Evolutionary conservation across 1,140 invertebrate species (phyloP).

Genomic region (Nasonia vitripennis): DNA sequence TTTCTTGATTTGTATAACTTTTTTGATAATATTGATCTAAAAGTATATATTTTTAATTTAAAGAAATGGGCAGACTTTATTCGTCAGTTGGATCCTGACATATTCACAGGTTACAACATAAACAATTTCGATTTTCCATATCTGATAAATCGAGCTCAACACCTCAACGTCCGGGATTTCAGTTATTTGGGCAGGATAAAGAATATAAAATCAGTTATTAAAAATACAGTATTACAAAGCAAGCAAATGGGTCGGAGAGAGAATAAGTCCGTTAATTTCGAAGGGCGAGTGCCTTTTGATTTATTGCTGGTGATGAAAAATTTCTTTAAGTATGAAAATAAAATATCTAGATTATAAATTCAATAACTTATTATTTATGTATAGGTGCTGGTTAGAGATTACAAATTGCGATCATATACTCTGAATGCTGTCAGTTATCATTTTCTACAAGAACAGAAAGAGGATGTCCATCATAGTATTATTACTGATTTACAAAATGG

Average conservation of each 20-base stretch:
- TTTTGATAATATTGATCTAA: not conserved
- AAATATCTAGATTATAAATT: too few relatives aligned
- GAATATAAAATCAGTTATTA: conserved; percentile 89
- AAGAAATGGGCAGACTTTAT: conserved; percentile 97
- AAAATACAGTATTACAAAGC: conserved; percentile 92
- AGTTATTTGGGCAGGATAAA: conserved; percentile 89
- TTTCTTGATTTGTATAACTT: conserved; percentile 29
- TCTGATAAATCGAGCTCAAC: conserved; percentile 92
- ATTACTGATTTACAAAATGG: conserved; percentile 98
- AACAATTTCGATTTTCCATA: conserved; percentile 99
- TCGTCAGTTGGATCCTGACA: conserved; percentile 95
- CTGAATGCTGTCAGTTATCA: conserved; percentile 99
- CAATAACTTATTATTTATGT: too few relatives aligned
- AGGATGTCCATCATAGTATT: conserved; percentile 99
- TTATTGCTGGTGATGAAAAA: conserved; percentile 83
- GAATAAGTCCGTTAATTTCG: conserved; percentile 97
- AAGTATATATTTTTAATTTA: conserved; percentile 55
- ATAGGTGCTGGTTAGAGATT: conserved; percentile 87
- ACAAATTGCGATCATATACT: conserved; percentile 98
- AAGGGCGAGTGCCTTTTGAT: conserved; percentile 97
- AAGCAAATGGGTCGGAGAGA: conserved; percentile 98
- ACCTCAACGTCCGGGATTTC: conserved; percentile 86
- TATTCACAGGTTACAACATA: conserved; percentile 99
- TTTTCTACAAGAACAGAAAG: conserved; percentile 99
- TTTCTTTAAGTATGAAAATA: too few relatives aligned